phyloP scores from a whole-genome alignment of 2,888 invertebrate genomes.

The Coenonympha arcania region DNA sequence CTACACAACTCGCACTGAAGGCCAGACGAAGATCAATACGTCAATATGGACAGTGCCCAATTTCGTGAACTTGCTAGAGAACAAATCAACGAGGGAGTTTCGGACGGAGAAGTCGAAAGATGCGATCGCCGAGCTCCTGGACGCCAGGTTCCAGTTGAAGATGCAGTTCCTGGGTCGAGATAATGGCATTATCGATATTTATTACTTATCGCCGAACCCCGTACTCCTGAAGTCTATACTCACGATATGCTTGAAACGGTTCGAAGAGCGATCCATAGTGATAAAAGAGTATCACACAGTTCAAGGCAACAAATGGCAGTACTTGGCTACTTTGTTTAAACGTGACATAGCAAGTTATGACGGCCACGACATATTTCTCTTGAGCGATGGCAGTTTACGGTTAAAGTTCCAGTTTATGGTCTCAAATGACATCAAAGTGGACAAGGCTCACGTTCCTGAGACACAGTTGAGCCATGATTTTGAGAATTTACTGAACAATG shows the following conservation, averaged over 20 bases:
- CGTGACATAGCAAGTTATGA: slow-evolving; percentile 54
- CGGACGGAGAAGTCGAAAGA: slow-evolving; percentile 53
- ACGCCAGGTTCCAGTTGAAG: slow-evolving; percentile 56
- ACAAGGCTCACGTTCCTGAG: slow-evolving; percentile 45
- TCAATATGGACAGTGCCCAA: slow-evolving; percentile 62
- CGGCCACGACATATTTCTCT: slow-evolving; percentile 49
- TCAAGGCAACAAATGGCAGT: slow-evolving; percentile 65
- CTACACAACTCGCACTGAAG: slow-evolving; percentile 58
- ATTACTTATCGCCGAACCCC: slow-evolving; percentile 53
- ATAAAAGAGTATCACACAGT: slow-evolving; percentile 62
- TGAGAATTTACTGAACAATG: slow-evolving; percentile 54
- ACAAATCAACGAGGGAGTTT: slow-evolving; percentile 52
- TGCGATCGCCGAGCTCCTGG: slow-evolving; percentile 32
- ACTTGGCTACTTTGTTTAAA: slow-evolving; percentile 58
- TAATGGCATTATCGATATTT: slow-evolving; percentile 63
- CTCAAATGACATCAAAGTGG: slow-evolving; percentile 58
- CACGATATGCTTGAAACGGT: slow-evolving; percentile 57
- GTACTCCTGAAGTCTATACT: slow-evolving; percentile 59
- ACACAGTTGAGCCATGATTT: slow-evolving; percentile 59
- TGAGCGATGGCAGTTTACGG: slow-evolving; percentile 60
- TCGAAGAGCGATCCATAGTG: slow-evolving; percentile 60
- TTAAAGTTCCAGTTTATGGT: slow-evolving; percentile 64
- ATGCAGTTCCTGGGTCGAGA: slow-evolving; percentile 61
- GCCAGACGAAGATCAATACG: slow-evolving; percentile 59
- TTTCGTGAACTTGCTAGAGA: slow-evolving; percentile 51